These are phyloP conservation scores for Stenodera caucasica DNA, from an alignment of 2,888 invertebrate species.

Conservation along the genomic window DNA sequence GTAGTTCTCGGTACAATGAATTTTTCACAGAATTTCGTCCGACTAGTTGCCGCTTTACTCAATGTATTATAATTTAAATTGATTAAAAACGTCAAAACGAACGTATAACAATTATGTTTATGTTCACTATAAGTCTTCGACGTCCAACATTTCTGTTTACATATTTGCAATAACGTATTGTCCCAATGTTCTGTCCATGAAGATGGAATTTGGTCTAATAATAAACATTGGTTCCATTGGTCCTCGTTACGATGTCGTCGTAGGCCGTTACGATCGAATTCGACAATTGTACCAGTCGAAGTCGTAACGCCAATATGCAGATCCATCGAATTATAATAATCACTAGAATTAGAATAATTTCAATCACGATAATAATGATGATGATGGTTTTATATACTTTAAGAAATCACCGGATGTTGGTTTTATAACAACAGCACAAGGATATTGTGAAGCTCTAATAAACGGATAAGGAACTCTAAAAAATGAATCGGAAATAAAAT, in stretches of 20 bases:
- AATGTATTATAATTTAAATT: constrained; percentile 71
- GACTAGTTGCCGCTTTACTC: constrained; percentile 66
- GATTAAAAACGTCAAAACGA: constrained; percentile 78
- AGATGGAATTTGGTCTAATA: constrained; percentile 69
- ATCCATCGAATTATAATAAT: constrained; percentile 80
- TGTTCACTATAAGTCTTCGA: constrained; percentile 73
- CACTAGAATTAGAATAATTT: constrained; percentile 58
- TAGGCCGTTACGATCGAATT: constrained; percentile 82
- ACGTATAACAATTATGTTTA: constrained; percentile 82
- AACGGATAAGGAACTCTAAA: constrained; percentile 83
- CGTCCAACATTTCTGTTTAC: constrained; percentile 66
- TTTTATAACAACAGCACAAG: constrained; percentile 81
- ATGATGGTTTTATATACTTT: constrained; percentile 62
- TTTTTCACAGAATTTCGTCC: constrained; percentile 76
- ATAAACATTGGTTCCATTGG: constrained; percentile 70
- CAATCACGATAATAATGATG: constrained; percentile 3
- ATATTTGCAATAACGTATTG: constrained; percentile 64
- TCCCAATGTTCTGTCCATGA: constrained; percentile 73
- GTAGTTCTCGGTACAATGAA: constrained; percentile 81
- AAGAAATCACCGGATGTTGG: constrained; percentile 88
- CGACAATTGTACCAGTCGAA: constrained; percentile 76
- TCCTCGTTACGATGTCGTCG: constrained; percentile 56
- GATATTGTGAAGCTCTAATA: constrained; percentile 76
- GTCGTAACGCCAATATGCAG: constrained; percentile 90
- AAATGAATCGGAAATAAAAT: not conserved